Conservation (phyloP, 2,888 invertebrate species). For the Geotrupes spiniger region DNA sequence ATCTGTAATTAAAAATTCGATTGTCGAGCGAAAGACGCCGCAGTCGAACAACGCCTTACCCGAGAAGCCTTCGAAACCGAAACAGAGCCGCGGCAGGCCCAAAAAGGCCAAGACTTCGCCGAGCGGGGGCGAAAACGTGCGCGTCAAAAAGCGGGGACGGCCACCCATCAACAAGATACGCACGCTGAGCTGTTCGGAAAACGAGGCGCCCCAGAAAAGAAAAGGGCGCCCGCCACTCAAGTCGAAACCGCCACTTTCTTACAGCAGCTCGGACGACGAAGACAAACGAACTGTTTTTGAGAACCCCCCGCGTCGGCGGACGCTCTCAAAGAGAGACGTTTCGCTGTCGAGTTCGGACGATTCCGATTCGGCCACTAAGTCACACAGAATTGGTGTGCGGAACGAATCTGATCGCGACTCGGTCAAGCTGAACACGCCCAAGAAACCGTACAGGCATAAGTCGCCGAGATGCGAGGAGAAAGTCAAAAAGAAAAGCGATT, state of each 20-base stretch:
- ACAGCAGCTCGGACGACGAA: constrained; percentile 48
- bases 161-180: constrained; percentile 26
- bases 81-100: constrained; percentile 49
- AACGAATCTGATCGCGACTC: constrained; percentile 33
- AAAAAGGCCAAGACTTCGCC: constrained; percentile 43
- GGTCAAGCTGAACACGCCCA: constrained; percentile 27
- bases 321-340: constrained; percentile 33
- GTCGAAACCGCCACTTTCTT: constrained; percentile 38
- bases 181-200: constrained; percentile 37
- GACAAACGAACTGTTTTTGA: constrained; percentile 30
- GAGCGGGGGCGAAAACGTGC: constrained; percentile 39
- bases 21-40: background rate
- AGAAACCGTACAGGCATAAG: constrained; percentile 33
- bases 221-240: constrained; percentile 41
- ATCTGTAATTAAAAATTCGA: constrained; percentile 14
- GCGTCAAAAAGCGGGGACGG: constrained; percentile 29
- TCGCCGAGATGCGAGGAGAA: constrained; percentile 31
- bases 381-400: constrained; percentile 25
- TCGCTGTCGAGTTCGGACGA: constrained; percentile 25
- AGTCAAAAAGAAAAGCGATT: constrained; percentile 31
- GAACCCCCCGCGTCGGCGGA: constrained; percentile 39
- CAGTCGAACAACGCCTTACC: constrained; percentile 8
- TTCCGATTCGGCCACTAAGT: constrained; percentile 26
- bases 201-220: constrained; percentile 36
- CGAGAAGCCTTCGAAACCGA: constrained; percentile 30